phyloP scores from a whole-genome alignment of 2,888 invertebrate genomes.

The Biston stratarius region DNA sequence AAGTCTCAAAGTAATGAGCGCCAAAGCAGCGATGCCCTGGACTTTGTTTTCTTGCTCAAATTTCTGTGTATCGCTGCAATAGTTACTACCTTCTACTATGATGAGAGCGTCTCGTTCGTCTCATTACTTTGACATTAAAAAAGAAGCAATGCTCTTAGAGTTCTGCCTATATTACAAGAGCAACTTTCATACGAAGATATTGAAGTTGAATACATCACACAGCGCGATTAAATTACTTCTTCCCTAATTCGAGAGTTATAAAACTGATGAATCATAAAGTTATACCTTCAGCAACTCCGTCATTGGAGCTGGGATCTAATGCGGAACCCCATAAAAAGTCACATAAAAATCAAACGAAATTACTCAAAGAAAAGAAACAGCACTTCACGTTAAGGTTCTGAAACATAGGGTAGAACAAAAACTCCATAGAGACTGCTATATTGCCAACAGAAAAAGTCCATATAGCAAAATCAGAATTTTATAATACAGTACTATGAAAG shows the following conservation, averaged over 20 bases:
- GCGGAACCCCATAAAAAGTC: conserved; percentile 67
- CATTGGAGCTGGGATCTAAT: conserved; percentile 62
- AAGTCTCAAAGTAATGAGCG: too few relatives aligned
- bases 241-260: conserved; percentile 15
- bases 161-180: too few relatives aligned
- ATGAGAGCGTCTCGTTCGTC: too few relatives aligned
- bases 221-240: conserved; percentile 1
- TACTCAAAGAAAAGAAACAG: conserved; percentile 53
- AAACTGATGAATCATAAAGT: conserved; percentile 14
- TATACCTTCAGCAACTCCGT: conserved; percentile 54
- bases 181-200: neutral
- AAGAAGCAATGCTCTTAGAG: too few relatives aligned
- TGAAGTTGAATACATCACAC: neutral
- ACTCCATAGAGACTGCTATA: neutral
- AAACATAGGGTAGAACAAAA: conserved; percentile 1
- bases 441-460: too few relatives aligned
- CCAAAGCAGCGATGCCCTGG: too few relatives aligned
- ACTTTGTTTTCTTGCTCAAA: too few relatives aligned
- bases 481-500: neutral
- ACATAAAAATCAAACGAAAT: conserved; percentile 68
- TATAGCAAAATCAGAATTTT: too few relatives aligned
- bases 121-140: too few relatives aligned
- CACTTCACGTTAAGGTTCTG: conserved; percentile 1
- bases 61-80: too few relatives aligned
- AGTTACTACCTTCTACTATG: too few relatives aligned